Evolutionary conservation across 1,140 invertebrate genomes (phyloP), one percentile per base, ranked within the genome.

Genomic region (Conus betulinus): DNA sequence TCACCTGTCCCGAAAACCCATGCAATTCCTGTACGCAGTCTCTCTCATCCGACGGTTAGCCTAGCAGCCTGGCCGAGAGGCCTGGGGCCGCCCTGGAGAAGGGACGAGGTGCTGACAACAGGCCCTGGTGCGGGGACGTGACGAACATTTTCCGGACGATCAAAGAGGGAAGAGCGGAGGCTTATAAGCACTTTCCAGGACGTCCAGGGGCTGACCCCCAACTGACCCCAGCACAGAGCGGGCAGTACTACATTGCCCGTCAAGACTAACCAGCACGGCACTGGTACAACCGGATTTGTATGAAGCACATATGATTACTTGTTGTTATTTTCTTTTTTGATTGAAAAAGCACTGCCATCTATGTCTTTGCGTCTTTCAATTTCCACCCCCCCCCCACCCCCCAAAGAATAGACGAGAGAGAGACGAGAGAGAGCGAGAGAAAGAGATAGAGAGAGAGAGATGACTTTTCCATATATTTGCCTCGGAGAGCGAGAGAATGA

Each of bases 71-170:
- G 52, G 79, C n/a, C n/a, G n/a, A 20, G 74, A 78, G 23, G 87
- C 87, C 13, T n/a, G 60, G 83, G 79, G 23, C 71, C 5, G 57
- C n/a, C 20, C 51, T 88, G 52, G 87, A 88, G 39, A 67, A 81
- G 20, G n/a, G 87, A 88, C 63, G n/a, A 57, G 23, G 79, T 88
- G 57, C 27, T 88, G 25, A 83, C 25, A n/a, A 20, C 60, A 82
- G 52, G 78, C n/a, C n/a, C 60, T 88, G 55, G 87, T n/a, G 87
- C 17, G 53, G 23, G 5, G 67, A 52, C n/a, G n/a, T n/a, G 23
- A 10, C 71, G 79, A n/a, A 83, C 20, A 67, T 83, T n/a, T 88
- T 83, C 79, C 25, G 53, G 15, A 13, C 39, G 3, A 7, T 84
- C 6, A 84, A 84, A 25, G n/a, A 60, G 55, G 52, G 82, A 84